Base-by-base conservation (phyloP, 2,797 vertebrate species). In the Gadopsis bispinosus region DNA sequence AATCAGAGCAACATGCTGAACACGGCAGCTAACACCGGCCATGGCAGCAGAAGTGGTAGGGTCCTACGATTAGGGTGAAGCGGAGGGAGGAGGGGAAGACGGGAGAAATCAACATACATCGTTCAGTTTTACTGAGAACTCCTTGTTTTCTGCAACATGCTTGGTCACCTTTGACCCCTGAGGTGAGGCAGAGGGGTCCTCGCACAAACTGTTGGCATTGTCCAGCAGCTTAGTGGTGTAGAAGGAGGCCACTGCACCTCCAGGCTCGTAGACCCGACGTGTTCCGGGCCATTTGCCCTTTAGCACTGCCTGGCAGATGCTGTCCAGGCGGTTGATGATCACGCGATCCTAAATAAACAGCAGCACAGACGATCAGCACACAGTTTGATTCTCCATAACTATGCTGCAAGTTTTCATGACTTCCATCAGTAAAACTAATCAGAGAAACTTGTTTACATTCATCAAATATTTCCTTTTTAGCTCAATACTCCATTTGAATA, bases 81-180 rank as follows among this genome's bases (percentile, higher is more conserved):
- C 87, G 47, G 85, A 80, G 86, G 88, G 73, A 81, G 83, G 88
- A 84, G 73, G 83, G 75, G 95, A 93, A 67, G 91, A 94, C 81
- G 81, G 97, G 95, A 96, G 96, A 96, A 98, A 97, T 96, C 95
- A 96, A 99, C 98, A 99, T 99, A 99, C 98, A 97, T 99, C 96
- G 96, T 98, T 99, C 96, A 99, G 97, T 97, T 98, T 99, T 96
- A 99, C 98, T 97, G 98, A 99, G 98, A 99, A 99, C 97, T 99
- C 98, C 97, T 99, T 99, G 97, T 97, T 98, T 97, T 99, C 98
- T 98, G 96, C 97, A 96, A 99, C 98, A 99, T 99, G 97, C 97
- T 97, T 98, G 97, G 98, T 99, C 98, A 99, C 98, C 98, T 99
- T 99, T 98, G 98, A 97, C 96, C 97, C 97, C 96, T 99, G 98